phyloP scores from a whole-genome alignment of 1,140 invertebrate genomes.

The Oryctes rhinoceros region DNA sequence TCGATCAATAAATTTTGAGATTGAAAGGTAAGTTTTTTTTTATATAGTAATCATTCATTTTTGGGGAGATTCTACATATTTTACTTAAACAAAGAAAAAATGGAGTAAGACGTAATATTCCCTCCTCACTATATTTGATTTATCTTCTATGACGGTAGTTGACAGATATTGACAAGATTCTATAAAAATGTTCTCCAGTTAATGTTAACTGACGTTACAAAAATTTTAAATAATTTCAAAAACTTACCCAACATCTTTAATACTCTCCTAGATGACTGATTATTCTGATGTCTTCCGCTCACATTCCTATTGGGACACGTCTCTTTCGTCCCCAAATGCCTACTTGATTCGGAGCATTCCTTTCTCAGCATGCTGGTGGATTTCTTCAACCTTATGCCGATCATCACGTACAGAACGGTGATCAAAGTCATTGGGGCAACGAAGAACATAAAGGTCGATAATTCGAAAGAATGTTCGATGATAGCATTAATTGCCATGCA shows the following conservation, averaged over 20 bases:
- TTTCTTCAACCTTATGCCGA: conserved; percentile 77
- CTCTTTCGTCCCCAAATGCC: conserved; percentile 44
- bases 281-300: conserved; percentile 22
- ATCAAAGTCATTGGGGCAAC: conserved; percentile 87
- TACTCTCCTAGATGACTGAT: conserved; percentile 34
- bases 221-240: background rate
- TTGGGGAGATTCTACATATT: no score
- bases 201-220: no score
- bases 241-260: conserved; percentile 60
- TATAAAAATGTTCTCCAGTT: no score
- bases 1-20: no score
- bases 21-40: no score
- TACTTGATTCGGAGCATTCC: conserved; percentile 53
- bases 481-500: conserved; percentile 66
- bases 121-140: no score
- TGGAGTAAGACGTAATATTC: no score
- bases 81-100: no score
- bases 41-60: no score
- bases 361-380: conserved; percentile 57
- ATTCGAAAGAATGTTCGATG: conserved; percentile 78
- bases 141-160: no score
- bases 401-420: conserved; percentile 83
- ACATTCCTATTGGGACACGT: background rate
- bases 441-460: conserved; percentile 87
- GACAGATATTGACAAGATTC: no score